phyloP scores from a whole-genome alignment of 2,888 invertebrate species.

The Drosophila neonasuta region DNA sequence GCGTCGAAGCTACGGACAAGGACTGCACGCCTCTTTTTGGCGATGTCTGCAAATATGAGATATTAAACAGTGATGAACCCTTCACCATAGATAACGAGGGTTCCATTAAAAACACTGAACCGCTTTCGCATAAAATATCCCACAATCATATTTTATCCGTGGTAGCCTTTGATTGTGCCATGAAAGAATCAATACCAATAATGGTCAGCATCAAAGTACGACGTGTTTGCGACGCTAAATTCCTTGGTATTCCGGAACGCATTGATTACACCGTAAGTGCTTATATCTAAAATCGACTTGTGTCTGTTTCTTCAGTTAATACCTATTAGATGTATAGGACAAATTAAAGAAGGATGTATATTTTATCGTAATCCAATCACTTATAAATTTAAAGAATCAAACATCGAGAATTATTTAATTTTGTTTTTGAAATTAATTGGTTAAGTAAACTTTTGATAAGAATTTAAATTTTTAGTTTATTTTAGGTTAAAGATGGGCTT shows the following conservation, averaged over 20 bases:
- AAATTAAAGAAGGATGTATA: too few species aligned
- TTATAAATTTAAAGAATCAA: too few species aligned
- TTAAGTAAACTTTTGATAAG: too few species aligned
- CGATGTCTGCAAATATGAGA: constrained; percentile 98
- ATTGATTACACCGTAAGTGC: constrained; percentile 81
- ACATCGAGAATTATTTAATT: too few species aligned
- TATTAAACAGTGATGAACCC: constrained; percentile 94
- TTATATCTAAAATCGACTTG: neutral
- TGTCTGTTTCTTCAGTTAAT: too few species aligned
- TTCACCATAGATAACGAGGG: constrained; percentile 96
- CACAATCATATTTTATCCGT: constrained; percentile 98
- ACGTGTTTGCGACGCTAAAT: constrained; percentile 89
- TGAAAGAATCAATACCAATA: constrained; percentile 95
- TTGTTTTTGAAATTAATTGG: too few species aligned
- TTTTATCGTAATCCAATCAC: neutral
- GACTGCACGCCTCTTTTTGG: constrained; percentile 97
- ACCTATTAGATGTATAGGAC: too few species aligned
- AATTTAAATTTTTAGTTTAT: too few species aligned
- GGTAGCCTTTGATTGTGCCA: constrained; percentile 98
- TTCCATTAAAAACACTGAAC: constrained; percentile 96
- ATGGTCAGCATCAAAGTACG: constrained; percentile 98
- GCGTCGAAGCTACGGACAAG: constrained; percentile 95
- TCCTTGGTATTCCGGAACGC: constrained; percentile 86
- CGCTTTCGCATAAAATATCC: constrained; percentile 94
- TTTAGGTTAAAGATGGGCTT: too few species aligned